phyloP scores from a whole-genome alignment of 2,113 vertebrate species.

The Monopterus albus region DNA sequence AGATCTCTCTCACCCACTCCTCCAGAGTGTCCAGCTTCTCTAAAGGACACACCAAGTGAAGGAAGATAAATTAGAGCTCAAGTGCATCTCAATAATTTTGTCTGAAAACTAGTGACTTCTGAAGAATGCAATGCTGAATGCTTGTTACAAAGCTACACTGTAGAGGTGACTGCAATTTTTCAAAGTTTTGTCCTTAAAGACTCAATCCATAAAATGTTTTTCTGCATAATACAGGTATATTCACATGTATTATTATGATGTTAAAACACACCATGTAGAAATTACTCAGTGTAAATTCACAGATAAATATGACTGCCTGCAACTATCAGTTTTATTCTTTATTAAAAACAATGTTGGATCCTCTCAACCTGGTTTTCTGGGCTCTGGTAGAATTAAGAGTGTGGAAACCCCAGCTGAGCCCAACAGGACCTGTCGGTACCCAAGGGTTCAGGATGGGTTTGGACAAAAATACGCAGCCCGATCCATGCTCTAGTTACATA shows the following conservation, averaged over 20 bases:
- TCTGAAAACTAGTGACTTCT: conserved; percentile 7
- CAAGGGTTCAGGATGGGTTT: too few relatives aligned
- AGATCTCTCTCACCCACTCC: conserved; percentile 96
- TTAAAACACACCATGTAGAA: too few relatives aligned
- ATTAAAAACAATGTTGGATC: too few relatives aligned
- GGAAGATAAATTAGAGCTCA: conserved; percentile 38
- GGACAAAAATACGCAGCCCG: too few relatives aligned
- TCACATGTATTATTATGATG: neutral
- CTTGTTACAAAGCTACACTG: neutral
- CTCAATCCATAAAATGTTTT: neutral
- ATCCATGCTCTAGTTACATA: too few relatives aligned
- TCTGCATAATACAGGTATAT: neutral
- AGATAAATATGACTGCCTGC: too few relatives aligned
- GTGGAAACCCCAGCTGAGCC: too few relatives aligned
- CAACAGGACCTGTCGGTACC: too few relatives aligned
- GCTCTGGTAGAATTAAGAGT: too few relatives aligned
- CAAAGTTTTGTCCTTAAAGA: neutral
- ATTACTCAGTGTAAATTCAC: too few relatives aligned
- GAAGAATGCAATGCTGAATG: neutral
- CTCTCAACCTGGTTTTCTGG: too few relatives aligned
- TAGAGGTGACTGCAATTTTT: neutral
- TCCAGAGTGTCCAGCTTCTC: conserved; percentile 96
- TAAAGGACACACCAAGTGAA: conserved; percentile 64
- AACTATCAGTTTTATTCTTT: too few relatives aligned
- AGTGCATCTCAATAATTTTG: conserved; percentile 37